A percentile compares a stretch with the other conserved stretches of the same genome.
phyloP scores from a whole-genome alignment of 2,888 invertebrate species.

The Tiliacea aurago region DNA sequence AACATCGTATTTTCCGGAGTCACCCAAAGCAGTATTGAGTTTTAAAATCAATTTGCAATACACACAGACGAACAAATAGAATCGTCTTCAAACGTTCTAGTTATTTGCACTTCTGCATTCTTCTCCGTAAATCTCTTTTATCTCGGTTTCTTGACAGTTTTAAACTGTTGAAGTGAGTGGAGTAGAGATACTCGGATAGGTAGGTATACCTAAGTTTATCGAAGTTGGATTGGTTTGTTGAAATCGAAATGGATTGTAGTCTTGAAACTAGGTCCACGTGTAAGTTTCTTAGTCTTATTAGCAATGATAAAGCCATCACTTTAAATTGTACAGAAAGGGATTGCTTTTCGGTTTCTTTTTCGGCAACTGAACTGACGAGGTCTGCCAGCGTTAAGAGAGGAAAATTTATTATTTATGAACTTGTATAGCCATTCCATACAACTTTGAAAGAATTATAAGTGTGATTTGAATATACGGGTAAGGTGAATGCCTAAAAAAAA shows the following conservation, averaged over 20 bases:
- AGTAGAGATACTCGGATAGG: neutral
- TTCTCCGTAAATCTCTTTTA: slow-evolving; percentile 2
- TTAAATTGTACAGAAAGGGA: neutral
- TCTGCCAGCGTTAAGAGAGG: no score
- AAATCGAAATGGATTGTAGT: neutral
- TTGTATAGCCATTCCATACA: neutral
- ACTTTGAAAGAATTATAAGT: neutral
- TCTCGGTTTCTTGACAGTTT: neutral
- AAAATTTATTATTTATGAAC: neutral
- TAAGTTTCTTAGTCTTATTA: neutral
- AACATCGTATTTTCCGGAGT: slow-evolving; percentile 6
- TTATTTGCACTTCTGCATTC: slow-evolving; percentile 37
- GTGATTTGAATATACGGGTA: no score
- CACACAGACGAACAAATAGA: slow-evolving; percentile 1
- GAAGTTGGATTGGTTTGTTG: neutral
- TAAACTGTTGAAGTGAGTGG: neutral
- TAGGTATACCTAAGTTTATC: neutral
- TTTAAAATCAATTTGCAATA: slow-evolving; percentile 34
- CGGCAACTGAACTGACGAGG: no score
- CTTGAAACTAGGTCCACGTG: neutral
- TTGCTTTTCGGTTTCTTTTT: no score
- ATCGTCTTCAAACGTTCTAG: neutral
- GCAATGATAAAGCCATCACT: neutral
- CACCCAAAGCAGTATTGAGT: slow-evolving; percentile 19
- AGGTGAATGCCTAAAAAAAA: no score